phyloP scores from a whole-genome alignment of 2,113 vertebrate genomes.

The Poeciliopsis retropinna region DNA sequence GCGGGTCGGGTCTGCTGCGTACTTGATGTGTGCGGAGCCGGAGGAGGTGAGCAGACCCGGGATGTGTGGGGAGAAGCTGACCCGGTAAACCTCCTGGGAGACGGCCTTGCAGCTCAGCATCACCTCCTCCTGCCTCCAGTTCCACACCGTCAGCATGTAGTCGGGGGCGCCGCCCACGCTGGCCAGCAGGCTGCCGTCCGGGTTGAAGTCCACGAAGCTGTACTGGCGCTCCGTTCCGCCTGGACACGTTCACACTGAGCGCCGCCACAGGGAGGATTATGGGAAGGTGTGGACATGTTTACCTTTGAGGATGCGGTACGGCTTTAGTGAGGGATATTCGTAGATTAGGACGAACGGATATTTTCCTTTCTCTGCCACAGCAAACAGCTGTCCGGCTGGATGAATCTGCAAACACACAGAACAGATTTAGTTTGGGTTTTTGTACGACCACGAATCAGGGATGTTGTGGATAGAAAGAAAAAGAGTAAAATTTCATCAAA shows the following conservation, averaged over 20 bases:
- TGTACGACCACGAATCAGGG: no score
- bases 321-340: slow-evolving; percentile 86
- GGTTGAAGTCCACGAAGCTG: slow-evolving; percentile 86
- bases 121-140: slow-evolving; percentile 89
- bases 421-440: no score
- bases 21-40: slow-evolving; percentile 93
- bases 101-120: slow-evolving; percentile 87
- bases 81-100: slow-evolving; percentile 89
- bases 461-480: no score
- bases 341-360: slow-evolving; percentile 89
- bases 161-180: slow-evolving; percentile 88
- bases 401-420: slow-evolving; percentile 80
- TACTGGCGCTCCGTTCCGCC: slow-evolving; percentile 87
- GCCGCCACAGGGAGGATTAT: neutral
- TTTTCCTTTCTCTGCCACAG: slow-evolving; percentile 89
- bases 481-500: no score
- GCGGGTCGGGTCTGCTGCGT: slow-evolving; percentile 34
- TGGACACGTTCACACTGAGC: slow-evolving; percentile 43
- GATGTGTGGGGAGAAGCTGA: slow-evolving; percentile 89
- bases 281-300: neutral
- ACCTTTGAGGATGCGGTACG: slow-evolving; percentile 88
- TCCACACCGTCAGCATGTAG: slow-evolving; percentile 91
- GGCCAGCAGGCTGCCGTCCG: slow-evolving; percentile 84
- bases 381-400: slow-evolving; percentile 83
- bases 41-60: slow-evolving; percentile 87